phyloP scores from a whole-genome alignment of 2,888 invertebrate genomes.

The Lasioglossum marginatum region DNA sequence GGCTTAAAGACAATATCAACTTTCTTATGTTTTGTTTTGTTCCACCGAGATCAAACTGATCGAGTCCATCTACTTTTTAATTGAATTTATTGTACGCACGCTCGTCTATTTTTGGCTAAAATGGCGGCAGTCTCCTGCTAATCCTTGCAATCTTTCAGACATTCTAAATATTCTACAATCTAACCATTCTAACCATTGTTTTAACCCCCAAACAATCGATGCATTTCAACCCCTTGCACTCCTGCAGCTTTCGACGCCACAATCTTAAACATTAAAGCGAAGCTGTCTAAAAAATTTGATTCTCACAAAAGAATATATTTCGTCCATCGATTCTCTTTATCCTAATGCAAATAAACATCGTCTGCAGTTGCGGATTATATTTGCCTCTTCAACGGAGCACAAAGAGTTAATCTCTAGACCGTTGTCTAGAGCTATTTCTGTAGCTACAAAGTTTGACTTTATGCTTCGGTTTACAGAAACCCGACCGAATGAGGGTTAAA shows the following conservation, averaged over 20 bases:
- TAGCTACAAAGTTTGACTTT: background rate
- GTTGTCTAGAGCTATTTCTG: no score
- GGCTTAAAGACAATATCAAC: background rate
- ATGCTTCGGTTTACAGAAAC: no score
- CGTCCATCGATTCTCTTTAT: no score
- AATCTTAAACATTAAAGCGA: background rate
- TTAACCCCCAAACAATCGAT: background rate
- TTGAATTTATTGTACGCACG: background rate
- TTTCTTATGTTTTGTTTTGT: background rate
- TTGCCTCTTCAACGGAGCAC: background rate
- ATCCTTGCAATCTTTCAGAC: background rate
- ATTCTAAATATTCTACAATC: background rate
- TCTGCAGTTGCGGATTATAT: background rate
- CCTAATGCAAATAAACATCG: background rate
- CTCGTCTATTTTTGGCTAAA: background rate
- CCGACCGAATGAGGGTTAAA: background rate
- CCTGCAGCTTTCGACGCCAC: background rate
- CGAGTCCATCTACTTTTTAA: background rate
- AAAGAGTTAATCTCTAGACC: background rate
- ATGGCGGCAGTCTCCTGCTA: background rate
- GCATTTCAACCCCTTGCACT: background rate
- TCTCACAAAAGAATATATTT: background rate
- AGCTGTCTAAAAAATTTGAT: background rate
- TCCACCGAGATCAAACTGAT: background rate
- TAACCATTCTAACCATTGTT: background rate